These are phyloP conservation scores for Hoplodrina ambigua DNA, from an alignment of 2,888 invertebrate genomes.

Conservation along the genomic window DNA sequence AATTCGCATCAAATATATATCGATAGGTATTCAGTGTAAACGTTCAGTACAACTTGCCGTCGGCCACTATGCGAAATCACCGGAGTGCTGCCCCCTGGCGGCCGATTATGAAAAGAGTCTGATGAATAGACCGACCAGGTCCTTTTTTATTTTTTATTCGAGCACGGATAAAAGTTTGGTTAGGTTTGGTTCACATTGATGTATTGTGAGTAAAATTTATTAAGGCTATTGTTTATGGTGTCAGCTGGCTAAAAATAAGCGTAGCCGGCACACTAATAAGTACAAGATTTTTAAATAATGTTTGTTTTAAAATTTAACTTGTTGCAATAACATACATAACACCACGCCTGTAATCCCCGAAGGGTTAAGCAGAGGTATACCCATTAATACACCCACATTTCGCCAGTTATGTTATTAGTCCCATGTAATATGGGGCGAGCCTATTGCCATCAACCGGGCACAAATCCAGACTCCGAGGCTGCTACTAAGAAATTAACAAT, in stretches of 20 bases:
- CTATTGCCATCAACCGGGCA: no score
- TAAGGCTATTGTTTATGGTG: background rate
- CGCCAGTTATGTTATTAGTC: no score
- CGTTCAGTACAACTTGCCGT: conserved; percentile 40
- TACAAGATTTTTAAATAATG: no score
- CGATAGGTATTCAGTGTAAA: conserved; percentile 48
- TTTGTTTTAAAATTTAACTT: no score
- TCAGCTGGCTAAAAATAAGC: background rate
- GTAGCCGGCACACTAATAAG: no score
- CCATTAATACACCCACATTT: no score
- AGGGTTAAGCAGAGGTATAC: no score
- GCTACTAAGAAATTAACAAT: no score
- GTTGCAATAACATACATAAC: no score
- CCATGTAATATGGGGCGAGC: no score
- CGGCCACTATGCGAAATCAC: conserved; percentile 64
- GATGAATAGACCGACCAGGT: conserved; percentile 64
- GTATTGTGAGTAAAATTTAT: conserved; percentile 17
- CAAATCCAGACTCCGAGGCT: no score
- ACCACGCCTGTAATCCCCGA: no score
- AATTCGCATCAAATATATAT: conserved; percentile 31
- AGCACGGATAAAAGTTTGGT: conserved; percentile 55
- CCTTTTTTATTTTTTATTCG: conserved; percentile 56
- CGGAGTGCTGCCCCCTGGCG: conserved; percentile 59
- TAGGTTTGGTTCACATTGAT: conserved; percentile 41
- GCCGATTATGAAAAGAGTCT: conserved; percentile 72